These are phyloP conservation scores for Tympanoctomys barrerae DNA, from an alignment of 2,797 vertebrate genomes.

Conservation along the genomic window DNA sequence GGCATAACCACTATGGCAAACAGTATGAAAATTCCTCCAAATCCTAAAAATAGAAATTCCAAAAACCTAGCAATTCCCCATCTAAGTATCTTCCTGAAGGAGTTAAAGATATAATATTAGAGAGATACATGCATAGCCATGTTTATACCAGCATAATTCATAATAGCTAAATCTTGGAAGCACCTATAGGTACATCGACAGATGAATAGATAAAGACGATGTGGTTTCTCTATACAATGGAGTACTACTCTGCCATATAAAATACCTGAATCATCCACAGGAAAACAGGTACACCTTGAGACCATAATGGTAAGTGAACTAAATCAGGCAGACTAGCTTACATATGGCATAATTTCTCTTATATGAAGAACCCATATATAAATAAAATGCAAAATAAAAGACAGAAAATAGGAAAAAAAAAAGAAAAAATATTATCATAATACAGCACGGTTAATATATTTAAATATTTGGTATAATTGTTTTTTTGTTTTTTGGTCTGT, in stretches of 20 bases:
- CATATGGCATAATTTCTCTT: not conserved
- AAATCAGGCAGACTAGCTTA: not conserved
- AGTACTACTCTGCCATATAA: not conserved
- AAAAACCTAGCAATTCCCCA: not conserved
- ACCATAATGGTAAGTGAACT: not conserved
- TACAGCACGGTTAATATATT: not conserved
- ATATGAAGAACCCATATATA: not conserved
- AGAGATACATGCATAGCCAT: not conserved
- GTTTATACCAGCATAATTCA: not conserved
- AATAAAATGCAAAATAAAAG: not conserved
- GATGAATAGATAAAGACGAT: not conserved
- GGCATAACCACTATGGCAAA: not conserved
- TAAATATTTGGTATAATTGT: not conserved
- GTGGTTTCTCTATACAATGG: not conserved
- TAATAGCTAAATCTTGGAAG: not conserved
- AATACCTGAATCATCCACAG: not conserved
- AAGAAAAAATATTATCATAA: not conserved
- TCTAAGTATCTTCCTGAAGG: not conserved
- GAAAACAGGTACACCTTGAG: not conserved
- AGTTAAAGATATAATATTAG: not conserved
- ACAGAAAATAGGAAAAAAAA: not conserved
- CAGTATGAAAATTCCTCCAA: not conserved
- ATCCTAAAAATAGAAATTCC: not conserved
- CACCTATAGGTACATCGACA: not conserved
- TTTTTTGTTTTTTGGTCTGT: not conserved